Base-by-base conservation (phyloP, 2,797 vertebrate genomes). In the Bryconaethiops microstoma region DNA sequence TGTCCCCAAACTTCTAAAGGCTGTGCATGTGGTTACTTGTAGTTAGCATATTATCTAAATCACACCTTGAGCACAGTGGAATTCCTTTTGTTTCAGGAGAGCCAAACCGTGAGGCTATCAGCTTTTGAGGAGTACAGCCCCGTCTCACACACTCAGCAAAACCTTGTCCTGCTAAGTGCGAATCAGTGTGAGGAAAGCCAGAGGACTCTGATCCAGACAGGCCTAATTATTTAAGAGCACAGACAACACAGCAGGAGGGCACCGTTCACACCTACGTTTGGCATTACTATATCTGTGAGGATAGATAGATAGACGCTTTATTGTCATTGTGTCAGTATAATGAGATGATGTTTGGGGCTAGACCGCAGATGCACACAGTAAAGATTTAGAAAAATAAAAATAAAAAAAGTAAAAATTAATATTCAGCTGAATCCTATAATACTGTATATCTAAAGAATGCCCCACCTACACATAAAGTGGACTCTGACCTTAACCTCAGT, bases 131-230 rank as follows among this genome's bases (percentile, higher is more conserved):
- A 65, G 62, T 55, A 63, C 39, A 78, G 81, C 35, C 45, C 64
- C 40, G 55, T 78, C 71, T 79, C 71, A 63, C 71, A 74, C 69
- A 70, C 48, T 59, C 25, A 17, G 35, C 48, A 13, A 74, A 78
- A 63, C 62, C 76, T 60, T 12, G 2, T 74, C 71, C 81, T 78
- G 81, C 71, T 63, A 71, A 75, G 76, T 69, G 64, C 62, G 73
- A 79, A 76, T 82, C 60, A 84, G 42, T 72, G 42, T 68, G 67
- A 76, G 59, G 50, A 72, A 72, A 72, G 74, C 29, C 76, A 84
- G 76, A 79, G 29, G 64, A 70, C 59, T 69, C 81, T 74, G 55
- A 29, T 62, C 63, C 81, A 82, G 64, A 65, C 42, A 54, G 70
- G 16, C 55, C 71, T 78, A 29, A 62, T 82, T 82, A 78, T 76